phyloP scores from a whole-genome alignment of 2,113 vertebrate genomes.

The Willisornis vidua region DNA sequence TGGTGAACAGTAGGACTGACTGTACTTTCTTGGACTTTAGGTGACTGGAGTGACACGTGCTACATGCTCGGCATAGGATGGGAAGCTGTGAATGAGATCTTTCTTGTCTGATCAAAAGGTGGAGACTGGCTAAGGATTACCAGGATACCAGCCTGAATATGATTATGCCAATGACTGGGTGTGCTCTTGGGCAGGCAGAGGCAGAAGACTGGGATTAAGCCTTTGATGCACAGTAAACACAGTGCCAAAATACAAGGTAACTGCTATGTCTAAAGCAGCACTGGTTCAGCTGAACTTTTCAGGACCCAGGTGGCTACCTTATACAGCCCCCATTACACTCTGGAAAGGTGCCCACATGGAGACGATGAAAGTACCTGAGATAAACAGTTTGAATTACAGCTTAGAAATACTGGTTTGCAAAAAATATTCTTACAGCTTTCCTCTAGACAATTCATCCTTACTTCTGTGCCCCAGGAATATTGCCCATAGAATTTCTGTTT shows the following conservation, averaged over 20 bases:
- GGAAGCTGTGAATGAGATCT: not conserved
- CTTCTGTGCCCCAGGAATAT: not conserved
- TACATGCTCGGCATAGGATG: fast-evolving
- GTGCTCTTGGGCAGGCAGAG: not conserved
- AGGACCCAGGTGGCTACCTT: fast-evolving
- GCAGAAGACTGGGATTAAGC: not conserved
- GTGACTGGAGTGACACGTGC: not conserved
- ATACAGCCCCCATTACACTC: not conserved
- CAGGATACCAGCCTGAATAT: not conserved
- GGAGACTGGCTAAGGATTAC: not conserved
- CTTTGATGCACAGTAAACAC: not conserved
- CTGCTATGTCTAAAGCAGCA: not conserved
- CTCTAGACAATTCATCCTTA: not conserved
- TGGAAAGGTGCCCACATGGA: not conserved
- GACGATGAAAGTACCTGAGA: not conserved
- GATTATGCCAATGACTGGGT: not conserved
- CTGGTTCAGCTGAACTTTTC: not conserved
- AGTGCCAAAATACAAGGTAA: not conserved
- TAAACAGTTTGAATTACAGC: not conserved
- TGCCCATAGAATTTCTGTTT: not conserved
- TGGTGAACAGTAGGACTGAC: not conserved
- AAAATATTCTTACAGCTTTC: not conserved
- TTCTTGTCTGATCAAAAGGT: not conserved
- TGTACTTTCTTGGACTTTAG: not conserved
- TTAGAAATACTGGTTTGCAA: not conserved